Evolutionary conservation across 2,797 vertebrate genomes (phyloP).

Genomic region (Thripadectes ignobilis): DNA sequence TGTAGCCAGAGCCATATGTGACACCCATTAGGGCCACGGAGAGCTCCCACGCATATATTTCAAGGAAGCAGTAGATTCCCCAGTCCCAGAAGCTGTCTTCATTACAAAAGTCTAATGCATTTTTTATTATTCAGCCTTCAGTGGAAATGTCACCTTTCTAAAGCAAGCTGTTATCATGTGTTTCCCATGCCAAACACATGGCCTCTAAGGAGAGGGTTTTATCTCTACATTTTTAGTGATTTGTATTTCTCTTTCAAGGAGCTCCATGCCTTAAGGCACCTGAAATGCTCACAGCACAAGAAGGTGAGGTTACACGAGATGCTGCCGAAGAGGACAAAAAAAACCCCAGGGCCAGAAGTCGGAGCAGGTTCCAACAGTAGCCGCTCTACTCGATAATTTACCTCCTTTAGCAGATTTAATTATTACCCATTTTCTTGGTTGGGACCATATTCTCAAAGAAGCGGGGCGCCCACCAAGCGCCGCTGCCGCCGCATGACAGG

Average conservation of each 20-base stretch:
- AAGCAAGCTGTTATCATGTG: conserved; percentile 94
- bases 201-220: conserved; percentile 90
- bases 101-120: conserved; percentile 78
- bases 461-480: conserved; percentile 68
- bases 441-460: conserved; percentile 73
- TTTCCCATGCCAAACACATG: conserved; percentile 89
- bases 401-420: conserved; percentile 26
- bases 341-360: neutral
- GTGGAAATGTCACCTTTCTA: conserved; percentile 97
- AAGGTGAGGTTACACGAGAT: conserved; percentile 73
- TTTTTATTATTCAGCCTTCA: conserved; percentile 86
- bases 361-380: neutral
- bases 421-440: conserved; percentile 54
- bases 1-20: conserved; percentile 12
- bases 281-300: conserved; percentile 75
- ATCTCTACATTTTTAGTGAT: conserved; percentile 85
- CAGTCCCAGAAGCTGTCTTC: conserved; percentile 71
- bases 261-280: conserved; percentile 86
- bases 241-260: conserved; percentile 91
- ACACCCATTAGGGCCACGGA: conserved; percentile 63
- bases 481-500: conserved; percentile 61
- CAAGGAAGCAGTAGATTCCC: conserved; percentile 62
- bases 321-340: conserved; percentile 63
- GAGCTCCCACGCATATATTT: conserved; percentile 54
- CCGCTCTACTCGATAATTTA: neutral